Percentiles rank a stretch among this genome's conserved stretches.
These are phyloP conservation scores for Sigmodon hispidus DNA, from an alignment of 2,113 vertebrate species.

Conservation along the genomic window DNA sequence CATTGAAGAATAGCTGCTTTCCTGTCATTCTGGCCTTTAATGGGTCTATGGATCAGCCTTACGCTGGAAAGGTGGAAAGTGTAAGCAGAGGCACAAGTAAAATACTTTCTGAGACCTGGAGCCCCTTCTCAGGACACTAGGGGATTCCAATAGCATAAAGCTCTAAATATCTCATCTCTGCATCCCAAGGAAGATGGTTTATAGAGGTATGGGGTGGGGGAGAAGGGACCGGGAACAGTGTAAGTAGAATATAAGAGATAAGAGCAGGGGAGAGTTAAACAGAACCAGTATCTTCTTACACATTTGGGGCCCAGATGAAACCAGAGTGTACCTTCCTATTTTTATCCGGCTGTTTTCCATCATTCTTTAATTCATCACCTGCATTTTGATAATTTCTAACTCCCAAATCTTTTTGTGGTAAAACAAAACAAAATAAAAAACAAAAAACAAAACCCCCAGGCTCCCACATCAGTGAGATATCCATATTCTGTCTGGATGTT, in stretches of 20 bases:
- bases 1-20: neutral
- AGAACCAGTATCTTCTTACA: neutral
- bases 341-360: fast-evolving
- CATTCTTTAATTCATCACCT: neutral
- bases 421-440: no score
- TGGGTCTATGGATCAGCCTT: no score
- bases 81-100: neutral
- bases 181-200: neutral
- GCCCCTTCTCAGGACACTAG: neutral
- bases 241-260: no score
- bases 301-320: fast-evolving
- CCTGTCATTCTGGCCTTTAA: neutral
- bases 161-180: neutral
- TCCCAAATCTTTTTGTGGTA: neutral
- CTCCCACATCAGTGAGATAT: fast-evolving
- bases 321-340: no score
- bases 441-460: neutral
- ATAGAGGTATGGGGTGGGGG: neutral
- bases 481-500: neutral
- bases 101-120: neutral
- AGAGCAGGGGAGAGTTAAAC: neutral
- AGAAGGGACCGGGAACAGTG: neutral
- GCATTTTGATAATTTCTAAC: neutral
- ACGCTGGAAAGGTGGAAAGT: no score
- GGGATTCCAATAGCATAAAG: neutral